phyloP scores from a whole-genome alignment of 2,797 vertebrate genomes.

The Emydoidea blandingii region DNA sequence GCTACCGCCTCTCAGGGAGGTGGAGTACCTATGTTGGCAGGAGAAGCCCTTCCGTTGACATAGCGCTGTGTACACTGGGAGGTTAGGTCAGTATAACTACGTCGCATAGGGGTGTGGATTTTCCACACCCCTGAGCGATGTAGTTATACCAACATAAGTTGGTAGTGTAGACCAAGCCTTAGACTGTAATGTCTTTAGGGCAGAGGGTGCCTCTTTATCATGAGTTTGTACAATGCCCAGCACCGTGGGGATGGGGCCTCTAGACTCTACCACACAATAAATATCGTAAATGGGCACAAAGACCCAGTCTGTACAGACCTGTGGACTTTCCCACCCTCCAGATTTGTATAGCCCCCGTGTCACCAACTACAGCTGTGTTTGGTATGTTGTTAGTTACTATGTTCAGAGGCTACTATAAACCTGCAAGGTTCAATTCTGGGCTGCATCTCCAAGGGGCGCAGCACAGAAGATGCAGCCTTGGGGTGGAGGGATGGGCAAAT shows the following conservation, averaged over 20 bases:
- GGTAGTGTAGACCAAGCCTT: neutral
- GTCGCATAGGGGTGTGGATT: neutral
- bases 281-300: neutral
- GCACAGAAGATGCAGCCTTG: neutral
- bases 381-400: neutral
- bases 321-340: neutral
- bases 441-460: neutral
- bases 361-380: rapidly evolving
- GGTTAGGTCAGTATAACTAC: neutral
- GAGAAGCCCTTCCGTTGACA: neutral
- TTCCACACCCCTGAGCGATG: neutral
- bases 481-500: neutral
- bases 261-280: neutral
- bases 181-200: neutral
- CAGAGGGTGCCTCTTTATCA: neutral
- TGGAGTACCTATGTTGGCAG: neutral
- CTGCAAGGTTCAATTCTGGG: rapidly evolving
- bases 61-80: neutral
- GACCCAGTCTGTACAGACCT: neutral
- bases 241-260: neutral
- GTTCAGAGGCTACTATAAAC: neutral
- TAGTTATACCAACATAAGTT: neutral
- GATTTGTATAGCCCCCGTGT: neutral
- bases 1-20: neutral
- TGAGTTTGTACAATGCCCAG: neutral